Evolutionary conservation across 1,140 invertebrate species (phyloP), one percentile per base, ranked within the genome.

Genomic region (Halesus radiatus): DNA sequence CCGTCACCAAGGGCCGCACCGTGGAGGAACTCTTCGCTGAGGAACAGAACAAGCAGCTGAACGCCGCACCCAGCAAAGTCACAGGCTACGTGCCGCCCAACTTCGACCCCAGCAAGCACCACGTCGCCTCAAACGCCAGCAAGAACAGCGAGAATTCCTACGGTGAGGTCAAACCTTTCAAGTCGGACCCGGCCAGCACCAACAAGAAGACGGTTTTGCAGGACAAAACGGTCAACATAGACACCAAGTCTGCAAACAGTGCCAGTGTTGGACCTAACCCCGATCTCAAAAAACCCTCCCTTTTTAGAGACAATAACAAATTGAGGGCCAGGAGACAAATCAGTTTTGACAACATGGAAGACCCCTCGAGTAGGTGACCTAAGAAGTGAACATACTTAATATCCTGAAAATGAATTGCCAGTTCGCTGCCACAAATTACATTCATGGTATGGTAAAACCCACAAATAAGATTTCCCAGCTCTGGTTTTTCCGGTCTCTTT

Each of bases 1-100:
- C 92, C 0, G 89, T 94, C 15, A 89, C 93, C 18, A 92, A 92
- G 84, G 90, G 92, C 4, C 91, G 91, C 68, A 86, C 91, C 0
- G 86, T 90, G 7, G 91, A 92, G 13, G 90, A 92, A 79, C 91
- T 91, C 62, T 88, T 89, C 77, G 85, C 87, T 78, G 90, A 91
- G 52, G 88, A 89, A 78, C 85, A 87, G 78, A 83, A 80, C 8
- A 88, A 87, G 79, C 81, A 88, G 4, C 80, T 86, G 0, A 87
- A 86, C 23, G 85, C 87, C 29, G 62, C 81, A 8, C 84, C 83
- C 62, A 85, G 26, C 29, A 86, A 88, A 80, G 78, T 89, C n/a
- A 83, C 86, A 0, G 89, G 89, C 0, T 89, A 89, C 82, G 88
- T 89, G 79, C 88, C 88, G 0, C 84, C 85, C 3, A 86, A 85